These are phyloP conservation scores for Lamprotornis superbus DNA, from an alignment of 2,113 vertebrate species.

Conservation along the genomic window DNA sequence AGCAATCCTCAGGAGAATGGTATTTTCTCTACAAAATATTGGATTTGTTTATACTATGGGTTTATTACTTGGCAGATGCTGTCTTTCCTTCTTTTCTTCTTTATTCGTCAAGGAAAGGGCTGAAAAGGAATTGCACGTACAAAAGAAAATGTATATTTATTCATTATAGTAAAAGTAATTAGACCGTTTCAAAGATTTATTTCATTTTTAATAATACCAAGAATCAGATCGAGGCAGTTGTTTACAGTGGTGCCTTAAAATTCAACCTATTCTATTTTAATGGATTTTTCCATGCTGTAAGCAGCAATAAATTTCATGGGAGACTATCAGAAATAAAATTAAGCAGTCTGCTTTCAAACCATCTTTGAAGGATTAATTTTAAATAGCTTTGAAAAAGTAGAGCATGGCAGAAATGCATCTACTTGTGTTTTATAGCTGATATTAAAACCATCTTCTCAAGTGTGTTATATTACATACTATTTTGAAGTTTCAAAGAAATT, in stretches of 20 bases:
- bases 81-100: not conserved
- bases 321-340: not conserved
- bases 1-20: not conserved
- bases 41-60: not conserved
- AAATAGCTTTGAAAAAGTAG: not conserved
- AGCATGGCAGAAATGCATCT: not conserved
- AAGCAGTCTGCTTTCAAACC: not conserved
- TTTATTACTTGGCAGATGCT: not conserved
- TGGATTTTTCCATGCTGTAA: not conserved
- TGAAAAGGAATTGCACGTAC: not conserved
- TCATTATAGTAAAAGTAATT: not conserved
- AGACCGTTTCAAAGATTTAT: not conserved
- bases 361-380: not conserved
- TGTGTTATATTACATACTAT: not conserved
- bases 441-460: not conserved
- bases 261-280: not conserved
- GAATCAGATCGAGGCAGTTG: not conserved
- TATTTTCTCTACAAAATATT: not conserved
- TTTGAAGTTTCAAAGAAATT: not conserved
- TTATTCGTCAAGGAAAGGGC: not conserved
- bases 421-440: not conserved
- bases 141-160: not conserved
- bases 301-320: not conserved
- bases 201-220: not conserved
- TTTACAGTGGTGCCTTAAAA: not conserved